A percentile compares a stretch with the other conserved stretches of the same genome.
Evolutionary conservation across 1,140 invertebrate genomes (phyloP).

Genomic region (Apis cerana): DNA sequence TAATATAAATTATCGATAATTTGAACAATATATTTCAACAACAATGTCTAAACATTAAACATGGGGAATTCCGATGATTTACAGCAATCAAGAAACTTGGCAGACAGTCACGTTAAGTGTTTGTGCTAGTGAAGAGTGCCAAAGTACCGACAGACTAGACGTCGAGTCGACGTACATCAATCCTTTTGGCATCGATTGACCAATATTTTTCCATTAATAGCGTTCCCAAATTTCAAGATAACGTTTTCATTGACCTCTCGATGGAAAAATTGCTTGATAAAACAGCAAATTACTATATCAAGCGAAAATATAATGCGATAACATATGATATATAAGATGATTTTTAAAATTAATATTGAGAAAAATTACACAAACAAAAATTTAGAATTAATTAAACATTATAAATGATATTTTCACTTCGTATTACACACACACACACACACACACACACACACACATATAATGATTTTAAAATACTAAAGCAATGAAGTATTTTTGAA

Average conservation of each 20-base stretch:
- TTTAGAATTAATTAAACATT: not conserved
- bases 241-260: conserved; percentile 14
- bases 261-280: not conserved
- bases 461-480: not conserved
- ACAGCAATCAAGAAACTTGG: conserved; percentile 39
- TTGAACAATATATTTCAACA: not conserved
- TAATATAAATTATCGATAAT: not conserved
- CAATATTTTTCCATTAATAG: conserved; percentile 41
- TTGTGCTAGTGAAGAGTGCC: conserved; percentile 29
- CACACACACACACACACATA: too few relatives aligned
- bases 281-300: not conserved
- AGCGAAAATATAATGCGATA: not conserved
- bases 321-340: too few relatives aligned
- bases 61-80: conserved; percentile 31
- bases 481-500: not conserved
- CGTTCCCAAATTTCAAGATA: not conserved
- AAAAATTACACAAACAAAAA: not conserved
- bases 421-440: too few relatives aligned
- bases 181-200: conserved; percentile 27
- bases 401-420: too few relatives aligned
- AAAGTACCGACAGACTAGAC: conserved; percentile 46
- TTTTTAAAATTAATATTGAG: not conserved
- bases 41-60: conserved; percentile 16
- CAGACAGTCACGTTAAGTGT: conserved; percentile 32
- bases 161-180: conserved; percentile 27